Base-by-base conservation (phyloP, 1,140 invertebrate genomes). In the Pogonognathellus flavescens region DNA sequence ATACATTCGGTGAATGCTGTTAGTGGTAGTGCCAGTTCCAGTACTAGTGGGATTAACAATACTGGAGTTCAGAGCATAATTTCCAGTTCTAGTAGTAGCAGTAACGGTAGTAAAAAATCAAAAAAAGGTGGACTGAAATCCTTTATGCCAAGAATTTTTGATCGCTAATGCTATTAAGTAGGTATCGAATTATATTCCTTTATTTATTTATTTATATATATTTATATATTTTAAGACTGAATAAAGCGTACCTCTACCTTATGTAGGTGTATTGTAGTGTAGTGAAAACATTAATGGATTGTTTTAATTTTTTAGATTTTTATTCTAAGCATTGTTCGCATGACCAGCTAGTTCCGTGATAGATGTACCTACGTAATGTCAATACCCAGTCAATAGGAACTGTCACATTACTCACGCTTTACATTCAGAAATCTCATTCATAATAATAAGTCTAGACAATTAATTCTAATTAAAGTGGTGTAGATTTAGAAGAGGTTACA, bases 81-180 rank as follows among this genome's bases (percentile, higher is more conserved):
- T 86, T 49, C 85, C 62, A 82, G 41, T 41, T 60, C 76, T 11
- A 85, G 14, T 81, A 80, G 66, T 31, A 55, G 55, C 16, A 84
- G 22, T 84, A 84, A 72, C 22, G 25, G 11, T 49, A 70, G 53
- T 20, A 85, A 85, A n/a, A 85, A 82, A 76, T 13, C 25, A 16
- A 85, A 82, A 66, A 85, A 82, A 20, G 57, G 18, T 31, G 76
- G 76, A 49, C 76, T 85, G 16, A 85, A 82, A 52, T 76, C 84
- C 62, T 49, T 85, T 9, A 85, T 85, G 84, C 84, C 84, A 20
- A 85, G 80, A 66, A 66, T 85, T 57, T 85, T 85, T 55, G 84
- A 85, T 60, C 84, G 84, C 9, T 85, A 49, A 82, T n/a, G n/a
- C n/a, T n/a, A n/a, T n/a, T n/a, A n/a, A n/a, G n/a, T 20, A 4